Evolutionary conservation across 2,113 vertebrate species (phyloP), one percentile per base, ranked within the genome.

Genomic region (Pteruthius melanotis): DNA sequence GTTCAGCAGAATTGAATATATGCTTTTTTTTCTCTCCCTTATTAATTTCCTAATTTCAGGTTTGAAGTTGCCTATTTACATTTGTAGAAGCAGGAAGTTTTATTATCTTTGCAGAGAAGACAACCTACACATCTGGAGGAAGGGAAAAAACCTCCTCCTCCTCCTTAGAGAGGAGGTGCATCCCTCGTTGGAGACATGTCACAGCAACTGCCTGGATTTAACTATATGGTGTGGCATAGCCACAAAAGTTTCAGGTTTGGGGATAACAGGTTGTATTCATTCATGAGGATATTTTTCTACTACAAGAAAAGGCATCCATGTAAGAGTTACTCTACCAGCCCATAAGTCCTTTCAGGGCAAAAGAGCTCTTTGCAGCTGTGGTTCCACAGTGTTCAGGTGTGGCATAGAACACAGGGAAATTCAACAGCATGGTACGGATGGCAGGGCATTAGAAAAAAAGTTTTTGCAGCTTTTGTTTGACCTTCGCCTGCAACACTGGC

Each of bases 221-320:
- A 56, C 45, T 65, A 1, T 42, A n/a, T 0, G 0, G 4, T 2
- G 1, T 69, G n/a, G 10, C 49, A 83, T 12, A 76, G 17, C 14
- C 56, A 31, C 18, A 68, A 28, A 47, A 11, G 7, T 7, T 80
- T 59, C 2, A 11, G 7, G 28, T 89, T 83, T 83, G 35, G 39
- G 26, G 11, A 54, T 26, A 39, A 19, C 30, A 22, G 23, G 3
- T 26, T 63, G 14, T 40, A 40, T 86, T 83, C 3, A 26, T 59
- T 52, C 18, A 50, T 18, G 4, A 75, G 16, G 71, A 15, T 70
- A 39, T 65, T 89, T 45, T 56, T 83, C 10, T 59, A n/a, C 6
- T 2, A 4, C 15, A 76, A 21, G 18, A 71, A 78, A 60, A 75
- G 5, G 4, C 8, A 69, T 21, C 4, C 22, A 6, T n/a, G 3